A percentile compares a stretch with the other conserved stretches of the same genome.
These are phyloP conservation scores for Drosophila ironensis DNA, from an alignment of 1,140 invertebrate species.

Conservation along the genomic window DNA sequence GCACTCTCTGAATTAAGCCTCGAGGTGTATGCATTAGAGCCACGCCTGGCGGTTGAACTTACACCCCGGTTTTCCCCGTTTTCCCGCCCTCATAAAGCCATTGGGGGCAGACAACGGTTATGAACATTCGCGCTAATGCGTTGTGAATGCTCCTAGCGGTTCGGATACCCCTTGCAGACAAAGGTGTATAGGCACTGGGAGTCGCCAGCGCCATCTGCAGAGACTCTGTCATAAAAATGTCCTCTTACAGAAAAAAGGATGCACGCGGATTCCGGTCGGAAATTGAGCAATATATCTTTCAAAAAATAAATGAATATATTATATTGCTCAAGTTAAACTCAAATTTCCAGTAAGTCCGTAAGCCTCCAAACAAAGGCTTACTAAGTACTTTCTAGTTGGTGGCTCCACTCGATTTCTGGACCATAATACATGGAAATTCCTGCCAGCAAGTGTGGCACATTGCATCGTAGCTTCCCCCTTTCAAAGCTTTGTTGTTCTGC, in stretches of 20 bases:
- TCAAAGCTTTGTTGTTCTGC: slow-evolving; percentile 2
- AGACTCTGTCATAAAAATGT: no score
- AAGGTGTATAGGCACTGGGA: neutral
- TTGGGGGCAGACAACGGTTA: slow-evolving; percentile 52
- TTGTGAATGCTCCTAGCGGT: slow-evolving; percentile 68
- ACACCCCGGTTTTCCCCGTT: slow-evolving; percentile 2
- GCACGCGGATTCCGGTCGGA: no score
- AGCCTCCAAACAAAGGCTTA: neutral
- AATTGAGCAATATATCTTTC: no score
- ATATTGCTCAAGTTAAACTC: no score
- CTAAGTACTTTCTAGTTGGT: neutral
- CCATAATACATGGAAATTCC: slow-evolving; percentile 23
- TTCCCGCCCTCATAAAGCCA: neutral
- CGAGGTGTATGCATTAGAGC: slow-evolving; percentile 69
- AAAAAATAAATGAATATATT: no score
- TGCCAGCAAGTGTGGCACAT: slow-evolving; percentile 32
- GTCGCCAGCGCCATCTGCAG: no score
- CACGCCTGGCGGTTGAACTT: slow-evolving; percentile 50
- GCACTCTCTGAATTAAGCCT: slow-evolving; percentile 52
- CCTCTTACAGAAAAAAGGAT: no score
- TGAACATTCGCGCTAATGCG: slow-evolving; percentile 76
- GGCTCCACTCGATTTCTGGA: neutral
- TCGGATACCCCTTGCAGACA: slow-evolving; percentile 15
- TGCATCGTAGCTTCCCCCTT: slow-evolving; percentile 11
- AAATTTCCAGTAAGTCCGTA: neutral